Evolutionary conservation across 2,888 invertebrate species (phyloP).

Genomic region (Phorcus lineatus): DNA sequence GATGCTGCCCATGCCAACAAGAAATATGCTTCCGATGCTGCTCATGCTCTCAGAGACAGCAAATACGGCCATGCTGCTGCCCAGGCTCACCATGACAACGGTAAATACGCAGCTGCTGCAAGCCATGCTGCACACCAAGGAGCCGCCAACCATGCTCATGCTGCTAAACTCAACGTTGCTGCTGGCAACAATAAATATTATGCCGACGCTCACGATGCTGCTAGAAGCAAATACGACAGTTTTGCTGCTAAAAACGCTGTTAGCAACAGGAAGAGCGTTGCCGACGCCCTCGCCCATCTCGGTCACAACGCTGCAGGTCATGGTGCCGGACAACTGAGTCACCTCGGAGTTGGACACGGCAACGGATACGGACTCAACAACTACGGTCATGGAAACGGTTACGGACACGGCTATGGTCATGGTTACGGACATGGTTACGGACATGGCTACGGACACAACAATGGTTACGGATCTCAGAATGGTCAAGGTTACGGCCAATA

Average conservation of each 20-base stretch:
- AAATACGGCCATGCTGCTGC: conserved; percentile 10
- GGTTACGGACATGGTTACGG: conserved; percentile 4
- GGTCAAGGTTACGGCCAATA: background rate
- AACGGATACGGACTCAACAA: background rate
- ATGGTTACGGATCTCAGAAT: background rate
- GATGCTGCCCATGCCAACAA: conserved; percentile 26
- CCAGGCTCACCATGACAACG: background rate
- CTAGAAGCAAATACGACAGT: background rate
- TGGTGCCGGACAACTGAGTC: background rate
- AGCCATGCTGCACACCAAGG: background rate
- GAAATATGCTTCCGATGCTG: conserved; percentile 27
- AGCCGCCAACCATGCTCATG: background rate
- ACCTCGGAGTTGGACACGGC: background rate
- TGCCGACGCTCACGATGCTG: conserved; percentile 4
- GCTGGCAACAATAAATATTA: conserved; percentile 12
- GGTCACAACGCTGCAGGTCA: background rate
- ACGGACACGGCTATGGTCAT: background rate
- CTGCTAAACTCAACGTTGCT: background rate
- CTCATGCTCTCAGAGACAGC: conserved; percentile 19
- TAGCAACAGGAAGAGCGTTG: background rate
- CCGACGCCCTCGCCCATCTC: background rate
- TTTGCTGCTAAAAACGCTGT: background rate
- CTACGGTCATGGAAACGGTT: background rate
- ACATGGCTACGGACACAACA: background rate
- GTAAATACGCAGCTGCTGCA: background rate